phyloP scores from a whole-genome alignment of 2,113 vertebrate species.

The Eptesicus fuscus region DNA sequence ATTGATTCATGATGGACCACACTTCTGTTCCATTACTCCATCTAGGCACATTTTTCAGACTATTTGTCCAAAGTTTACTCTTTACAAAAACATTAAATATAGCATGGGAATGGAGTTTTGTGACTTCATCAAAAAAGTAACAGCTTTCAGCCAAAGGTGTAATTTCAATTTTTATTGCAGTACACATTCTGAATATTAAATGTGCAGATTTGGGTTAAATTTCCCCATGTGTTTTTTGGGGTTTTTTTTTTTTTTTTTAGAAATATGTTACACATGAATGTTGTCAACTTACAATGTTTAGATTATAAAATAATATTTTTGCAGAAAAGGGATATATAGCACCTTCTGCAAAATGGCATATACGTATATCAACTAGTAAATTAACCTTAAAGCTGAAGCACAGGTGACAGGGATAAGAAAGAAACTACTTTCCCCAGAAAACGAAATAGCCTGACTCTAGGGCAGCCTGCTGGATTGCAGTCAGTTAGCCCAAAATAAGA shows the following conservation, averaged over 20 bases:
- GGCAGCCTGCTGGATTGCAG: slow-evolving; percentile 20
- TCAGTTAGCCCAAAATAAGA: slow-evolving; percentile 41
- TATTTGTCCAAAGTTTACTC: slow-evolving; percentile 49
- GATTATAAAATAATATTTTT: background rate
- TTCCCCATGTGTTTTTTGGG: background rate
- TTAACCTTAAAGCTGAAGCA: background rate
- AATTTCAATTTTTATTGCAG: slow-evolving; percentile 14
- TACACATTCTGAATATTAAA: background rate
- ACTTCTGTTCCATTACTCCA: slow-evolving; percentile 45
- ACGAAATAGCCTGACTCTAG: slow-evolving; percentile 17
- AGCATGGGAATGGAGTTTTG: slow-evolving; percentile 16
- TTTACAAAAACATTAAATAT: slow-evolving; percentile 55
- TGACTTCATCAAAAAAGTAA: slow-evolving; percentile 18
- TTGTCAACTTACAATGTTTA: background rate
- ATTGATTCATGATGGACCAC: slow-evolving; percentile 54
- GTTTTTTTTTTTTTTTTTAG: background rate
- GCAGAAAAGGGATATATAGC: background rate
- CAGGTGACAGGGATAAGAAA: background rate
- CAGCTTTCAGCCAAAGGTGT: slow-evolving; percentile 26
- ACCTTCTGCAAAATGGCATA: background rate
- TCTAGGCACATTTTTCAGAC: slow-evolving; percentile 33
- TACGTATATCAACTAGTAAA: background rate
- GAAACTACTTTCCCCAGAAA: slow-evolving; percentile 25
- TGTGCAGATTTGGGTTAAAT: slow-evolving; percentile 3
- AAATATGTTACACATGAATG: background rate